Evolutionary conservation across 2,888 invertebrate genomes (phyloP).

Genomic region (Cheilosia vernalis): DNA sequence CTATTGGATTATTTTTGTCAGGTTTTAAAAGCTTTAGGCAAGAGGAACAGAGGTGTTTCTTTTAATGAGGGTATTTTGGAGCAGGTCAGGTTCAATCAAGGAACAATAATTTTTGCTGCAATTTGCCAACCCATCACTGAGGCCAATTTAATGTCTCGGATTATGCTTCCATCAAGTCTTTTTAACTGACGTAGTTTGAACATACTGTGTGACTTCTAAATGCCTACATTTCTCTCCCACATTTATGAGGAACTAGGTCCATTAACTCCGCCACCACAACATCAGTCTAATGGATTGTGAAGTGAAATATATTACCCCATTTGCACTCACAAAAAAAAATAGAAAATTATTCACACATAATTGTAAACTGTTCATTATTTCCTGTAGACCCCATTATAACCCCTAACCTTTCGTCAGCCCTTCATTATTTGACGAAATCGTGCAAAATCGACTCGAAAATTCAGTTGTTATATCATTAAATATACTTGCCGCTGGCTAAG

Average conservation of each 20-base stretch:
- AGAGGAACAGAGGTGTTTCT: too few relatives aligned
- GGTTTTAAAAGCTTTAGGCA: too few relatives aligned
- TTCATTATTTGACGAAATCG: slow-evolving; percentile 45
- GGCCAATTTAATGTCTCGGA: too few relatives aligned
- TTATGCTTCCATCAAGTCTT: too few relatives aligned
- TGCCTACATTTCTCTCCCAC: background rate
- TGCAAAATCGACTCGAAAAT: slow-evolving; percentile 55
- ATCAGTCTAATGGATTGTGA: slow-evolving; percentile 36
- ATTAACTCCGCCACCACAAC: background rate
- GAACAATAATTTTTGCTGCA: too few relatives aligned
- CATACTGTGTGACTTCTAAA: too few relatives aligned
- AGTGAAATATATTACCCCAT: slow-evolving; percentile 43
- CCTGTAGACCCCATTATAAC: slow-evolving; percentile 8
- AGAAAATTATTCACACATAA: slow-evolving; percentile 10
- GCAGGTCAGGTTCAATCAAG: too few relatives aligned
- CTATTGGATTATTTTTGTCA: too few relatives aligned
- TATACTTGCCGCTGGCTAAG: slow-evolving; percentile 33
- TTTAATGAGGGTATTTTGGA: too few relatives aligned
- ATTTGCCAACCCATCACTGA: too few relatives aligned
- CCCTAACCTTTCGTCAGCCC: slow-evolving; percentile 42
- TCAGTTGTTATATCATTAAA: slow-evolving; percentile 64
- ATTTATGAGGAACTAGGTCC: background rate
- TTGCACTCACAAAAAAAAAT: background rate
- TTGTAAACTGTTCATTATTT: slow-evolving; percentile 20
- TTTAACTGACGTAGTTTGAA: too few relatives aligned